A percentile compares a stretch with the other conserved stretches of the same genome.
Evolutionary conservation across 2,797 vertebrate genomes (phyloP).

Genomic region (Oreonectes daqikongensis): DNA sequence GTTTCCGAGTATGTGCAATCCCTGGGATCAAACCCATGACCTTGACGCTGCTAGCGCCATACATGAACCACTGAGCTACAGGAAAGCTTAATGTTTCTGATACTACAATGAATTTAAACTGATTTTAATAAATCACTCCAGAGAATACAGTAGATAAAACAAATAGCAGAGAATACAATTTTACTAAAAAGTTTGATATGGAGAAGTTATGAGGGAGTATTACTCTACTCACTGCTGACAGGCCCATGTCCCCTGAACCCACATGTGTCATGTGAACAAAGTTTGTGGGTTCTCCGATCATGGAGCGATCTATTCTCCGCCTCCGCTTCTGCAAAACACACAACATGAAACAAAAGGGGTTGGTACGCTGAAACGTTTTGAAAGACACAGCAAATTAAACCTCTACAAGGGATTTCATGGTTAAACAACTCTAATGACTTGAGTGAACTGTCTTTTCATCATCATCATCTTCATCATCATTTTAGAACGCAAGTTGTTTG

Average conservation of each 20-base stretch:
- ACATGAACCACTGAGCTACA: too few relatives aligned
- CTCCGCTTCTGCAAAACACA: conserved; percentile 71
- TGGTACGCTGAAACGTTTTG: background rate
- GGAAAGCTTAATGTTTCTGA: too few relatives aligned
- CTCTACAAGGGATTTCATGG: background rate
- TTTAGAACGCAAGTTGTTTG: background rate
- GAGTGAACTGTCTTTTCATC: background rate
- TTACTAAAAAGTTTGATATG: too few relatives aligned
- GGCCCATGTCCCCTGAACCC: conserved; percentile 73
- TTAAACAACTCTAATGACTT: background rate
- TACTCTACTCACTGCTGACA: conserved; percentile 68
- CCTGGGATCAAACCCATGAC: too few relatives aligned
- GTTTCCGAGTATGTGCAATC: too few relatives aligned
- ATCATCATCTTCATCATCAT: background rate
- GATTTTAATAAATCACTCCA: too few relatives aligned
- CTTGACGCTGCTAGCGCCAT: too few relatives aligned
- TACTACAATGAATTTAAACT: too few relatives aligned
- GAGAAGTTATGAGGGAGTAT: background rate
- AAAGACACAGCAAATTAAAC: background rate
- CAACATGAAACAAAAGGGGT: background rate
- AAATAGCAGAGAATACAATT: too few relatives aligned
- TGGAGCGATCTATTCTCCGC: conserved; percentile 75
- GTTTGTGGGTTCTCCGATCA: conserved; percentile 82
- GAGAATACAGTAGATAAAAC: too few relatives aligned
- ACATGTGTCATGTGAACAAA: conserved; percentile 80